Evolutionary conservation across 2,113 vertebrate species (phyloP).

Genomic region (Aspidoscelis tigris): DNA sequence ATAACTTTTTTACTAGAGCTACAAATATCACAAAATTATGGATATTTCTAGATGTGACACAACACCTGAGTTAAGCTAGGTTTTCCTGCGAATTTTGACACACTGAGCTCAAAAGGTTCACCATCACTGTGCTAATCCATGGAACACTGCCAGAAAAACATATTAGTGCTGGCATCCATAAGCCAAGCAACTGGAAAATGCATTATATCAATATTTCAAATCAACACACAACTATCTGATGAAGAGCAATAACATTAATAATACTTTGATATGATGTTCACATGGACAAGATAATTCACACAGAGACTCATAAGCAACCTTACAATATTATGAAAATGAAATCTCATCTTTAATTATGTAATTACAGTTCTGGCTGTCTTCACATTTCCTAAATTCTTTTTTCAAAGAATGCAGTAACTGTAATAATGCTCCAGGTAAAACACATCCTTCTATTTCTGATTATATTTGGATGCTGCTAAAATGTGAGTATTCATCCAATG

Average conservation of each 20-base stretch:
- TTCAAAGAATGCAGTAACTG: not conserved
- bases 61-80: no score
- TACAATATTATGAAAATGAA: not conserved
- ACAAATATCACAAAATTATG: no score
- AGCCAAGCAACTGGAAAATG: not conserved
- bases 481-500: conserved; percentile 47
- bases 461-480: conserved; percentile 49
- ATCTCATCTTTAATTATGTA: not conserved
- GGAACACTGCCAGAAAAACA: not conserved
- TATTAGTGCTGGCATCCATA: not conserved
- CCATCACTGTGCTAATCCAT: no score
- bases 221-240: not conserved
- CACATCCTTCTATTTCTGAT: conserved; percentile 51
- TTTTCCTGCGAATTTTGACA: no score
- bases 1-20: no score
- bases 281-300: not conserved
- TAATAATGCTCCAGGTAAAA: conserved; percentile 58
- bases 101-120: no score
- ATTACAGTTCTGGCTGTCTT: not conserved
- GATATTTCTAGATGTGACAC: no score
- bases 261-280: not conserved
- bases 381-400: not conserved
- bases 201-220: not conserved
- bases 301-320: not conserved
- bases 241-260: no score